Evolutionary conservation across 2,888 invertebrate genomes (phyloP).

Genomic region (Caenorhabditis uteleia): DNA sequence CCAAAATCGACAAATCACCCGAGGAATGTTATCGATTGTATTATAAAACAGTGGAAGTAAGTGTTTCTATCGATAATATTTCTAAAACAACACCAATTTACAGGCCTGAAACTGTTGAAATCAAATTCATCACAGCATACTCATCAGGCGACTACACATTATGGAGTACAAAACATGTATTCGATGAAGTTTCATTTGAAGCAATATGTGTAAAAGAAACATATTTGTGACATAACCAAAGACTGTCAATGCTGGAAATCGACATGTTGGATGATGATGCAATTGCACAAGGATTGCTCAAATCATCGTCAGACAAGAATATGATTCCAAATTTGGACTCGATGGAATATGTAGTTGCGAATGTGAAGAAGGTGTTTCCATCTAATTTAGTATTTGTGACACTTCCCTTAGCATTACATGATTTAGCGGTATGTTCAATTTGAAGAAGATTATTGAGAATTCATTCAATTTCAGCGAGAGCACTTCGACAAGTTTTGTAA

Average conservation of each 20-base stretch:
- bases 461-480: constrained; percentile 3
- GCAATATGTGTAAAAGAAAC: constrained; percentile 15
- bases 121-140: constrained; percentile 28
- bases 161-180: constrained; percentile 18
- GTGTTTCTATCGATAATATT: background rate
- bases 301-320: background rate
- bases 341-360: background rate
- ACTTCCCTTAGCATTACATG: constrained; percentile 1
- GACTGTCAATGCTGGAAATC: background rate
- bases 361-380: constrained; percentile 2
- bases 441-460: too few relatives aligned
- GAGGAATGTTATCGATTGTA: constrained; percentile 31
- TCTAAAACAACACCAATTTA: background rate
- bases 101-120: constrained; percentile 13
- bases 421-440: background rate
- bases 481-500: background rate
- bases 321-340: too few relatives aligned
- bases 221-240: background rate
- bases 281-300: background rate
- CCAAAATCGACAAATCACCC: constrained; percentile 18
- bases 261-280: constrained; percentile 2
- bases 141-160: constrained; percentile 13
- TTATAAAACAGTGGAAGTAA: constrained; percentile 18
- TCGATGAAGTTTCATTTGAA: constrained; percentile 27
- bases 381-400: background rate